These are phyloP conservation scores for Manduca sexta DNA, from an alignment of 1,140 invertebrate genomes.

Conservation along the genomic window DNA sequence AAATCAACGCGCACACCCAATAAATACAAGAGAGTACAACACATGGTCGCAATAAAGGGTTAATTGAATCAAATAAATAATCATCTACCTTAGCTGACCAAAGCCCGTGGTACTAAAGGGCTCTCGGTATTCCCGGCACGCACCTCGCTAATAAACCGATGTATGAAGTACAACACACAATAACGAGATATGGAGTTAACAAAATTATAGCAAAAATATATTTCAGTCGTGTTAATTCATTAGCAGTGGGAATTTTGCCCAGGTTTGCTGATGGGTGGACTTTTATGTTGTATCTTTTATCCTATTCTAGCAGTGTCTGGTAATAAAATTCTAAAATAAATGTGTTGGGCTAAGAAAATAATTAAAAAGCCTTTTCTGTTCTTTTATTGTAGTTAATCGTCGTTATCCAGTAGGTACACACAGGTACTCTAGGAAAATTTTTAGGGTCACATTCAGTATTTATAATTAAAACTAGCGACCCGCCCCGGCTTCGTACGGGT, in stretches of 20 bases:
- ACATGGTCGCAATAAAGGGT: slow-evolving; percentile 33
- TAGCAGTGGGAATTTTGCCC: background rate
- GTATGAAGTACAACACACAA: slow-evolving; percentile 43
- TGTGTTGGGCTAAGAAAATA: no score
- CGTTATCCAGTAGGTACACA: no score
- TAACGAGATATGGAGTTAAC: slow-evolving; percentile 23
- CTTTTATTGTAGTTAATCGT: no score
- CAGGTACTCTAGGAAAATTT: no score
- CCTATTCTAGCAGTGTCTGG: no score
- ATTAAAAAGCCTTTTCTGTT: no score
- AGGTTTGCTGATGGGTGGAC: no score
- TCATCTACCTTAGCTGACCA: slow-evolving; percentile 10
- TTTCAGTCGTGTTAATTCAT: background rate
- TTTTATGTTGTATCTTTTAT: no score
- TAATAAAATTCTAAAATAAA: no score
- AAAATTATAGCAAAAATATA: slow-evolving; percentile 4
- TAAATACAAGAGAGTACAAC: slow-evolving; percentile 1
- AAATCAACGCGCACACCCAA: background rate
- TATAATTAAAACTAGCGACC: no score
- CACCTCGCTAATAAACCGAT: slow-evolving; percentile 51
- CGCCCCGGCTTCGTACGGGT: no score
- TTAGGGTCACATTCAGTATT: no score
- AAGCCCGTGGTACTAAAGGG: slow-evolving; percentile 10
- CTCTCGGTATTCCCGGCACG: slow-evolving; percentile 46
- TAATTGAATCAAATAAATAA: slow-evolving; percentile 34